These are phyloP conservation scores for Cotesia congregata DNA, from an alignment of 2,888 invertebrate genomes.

Conservation along the genomic window DNA sequence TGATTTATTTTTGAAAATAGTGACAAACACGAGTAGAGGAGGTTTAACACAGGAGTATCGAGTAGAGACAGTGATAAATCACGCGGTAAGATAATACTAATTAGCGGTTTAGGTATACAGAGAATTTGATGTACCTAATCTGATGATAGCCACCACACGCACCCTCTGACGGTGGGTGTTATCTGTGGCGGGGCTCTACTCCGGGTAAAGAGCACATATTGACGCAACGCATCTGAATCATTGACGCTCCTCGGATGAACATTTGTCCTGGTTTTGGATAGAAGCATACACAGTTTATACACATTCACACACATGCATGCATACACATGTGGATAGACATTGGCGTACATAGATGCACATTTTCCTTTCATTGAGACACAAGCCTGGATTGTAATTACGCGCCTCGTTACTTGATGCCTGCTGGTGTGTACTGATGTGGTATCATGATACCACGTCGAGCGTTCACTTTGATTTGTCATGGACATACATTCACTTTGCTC, in stretches of 20 bases:
- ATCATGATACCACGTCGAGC: slow-evolving; percentile 20
- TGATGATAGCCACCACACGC: slow-evolving; percentile 17
- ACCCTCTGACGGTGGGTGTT: not conserved
- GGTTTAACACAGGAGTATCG: not conserved
- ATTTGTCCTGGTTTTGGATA: slow-evolving; percentile 18
- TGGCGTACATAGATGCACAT: not conserved
- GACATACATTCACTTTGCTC: slow-evolving; percentile 26
- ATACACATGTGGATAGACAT: not conserved
- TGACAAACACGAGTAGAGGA: not conserved
- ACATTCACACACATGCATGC: not conserved
- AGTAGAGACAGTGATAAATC: slow-evolving; percentile 11
- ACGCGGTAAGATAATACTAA: slow-evolving; percentile 29
- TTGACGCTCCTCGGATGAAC: slow-evolving; percentile 31
- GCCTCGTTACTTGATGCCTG: slow-evolving; percentile 48
- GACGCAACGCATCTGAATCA: slow-evolving; percentile 36
- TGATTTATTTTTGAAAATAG: not conserved
- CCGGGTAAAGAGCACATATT: slow-evolving; percentile 17
- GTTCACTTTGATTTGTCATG: slow-evolving; percentile 27
- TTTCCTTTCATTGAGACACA: slow-evolving; percentile 47
- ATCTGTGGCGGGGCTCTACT: slow-evolving; percentile 7
- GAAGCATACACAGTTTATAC: not conserved
- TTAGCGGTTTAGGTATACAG: slow-evolving; percentile 28
- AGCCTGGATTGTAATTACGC: slow-evolving; percentile 52
- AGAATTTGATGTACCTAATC: slow-evolving; percentile 34
- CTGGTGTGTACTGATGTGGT: slow-evolving; percentile 13